Conservation (phyloP, 1,140 invertebrate species). For the Daktulosphaira vitifoliae region DNA sequence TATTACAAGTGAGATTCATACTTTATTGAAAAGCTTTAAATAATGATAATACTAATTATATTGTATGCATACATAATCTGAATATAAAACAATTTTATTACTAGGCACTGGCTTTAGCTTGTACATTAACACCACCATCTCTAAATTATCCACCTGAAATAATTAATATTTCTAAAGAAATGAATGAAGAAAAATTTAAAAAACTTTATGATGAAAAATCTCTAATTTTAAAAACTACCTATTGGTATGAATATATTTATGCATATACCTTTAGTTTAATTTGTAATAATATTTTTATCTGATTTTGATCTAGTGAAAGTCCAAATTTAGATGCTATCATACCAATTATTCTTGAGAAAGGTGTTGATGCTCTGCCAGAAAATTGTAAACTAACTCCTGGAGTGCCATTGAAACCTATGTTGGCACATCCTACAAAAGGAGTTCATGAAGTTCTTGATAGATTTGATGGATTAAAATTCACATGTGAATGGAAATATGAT, state of each 20-base stretch:
- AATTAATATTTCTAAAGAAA: constrained; percentile 53
- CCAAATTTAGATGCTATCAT: constrained; percentile 89
- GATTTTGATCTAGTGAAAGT: constrained; percentile 69
- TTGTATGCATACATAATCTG: too few relatives aligned
- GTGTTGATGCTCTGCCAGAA: constrained; percentile 66
- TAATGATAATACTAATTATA: not conserved
- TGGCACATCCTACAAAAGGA: constrained; percentile 95
- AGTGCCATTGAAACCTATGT: constrained; percentile 95
- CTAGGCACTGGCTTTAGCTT: constrained; percentile 76
- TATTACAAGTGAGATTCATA: constrained; percentile 62
- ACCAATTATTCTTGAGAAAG: constrained; percentile 67
- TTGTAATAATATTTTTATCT: constrained; percentile 28
- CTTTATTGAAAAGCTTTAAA: too few relatives aligned
- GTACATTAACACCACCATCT: constrained; percentile 59
- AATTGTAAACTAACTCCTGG: constrained; percentile 85
- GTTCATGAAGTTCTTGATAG: constrained; percentile 79
- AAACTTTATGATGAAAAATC: constrained; percentile 66
- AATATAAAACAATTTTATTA: too few relatives aligned
- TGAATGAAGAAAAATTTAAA: constrained; percentile 66
- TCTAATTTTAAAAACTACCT: constrained; percentile 82
- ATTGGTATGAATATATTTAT: constrained; percentile 54
- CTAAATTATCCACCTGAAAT: constrained; percentile 57
- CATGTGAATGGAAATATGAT: constrained; percentile 99
- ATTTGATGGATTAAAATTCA: constrained; percentile 88
- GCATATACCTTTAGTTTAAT: constrained; percentile 21